Conservation (phyloP, 1,140 invertebrate species). For the Drosophila kikkawai region DNA sequence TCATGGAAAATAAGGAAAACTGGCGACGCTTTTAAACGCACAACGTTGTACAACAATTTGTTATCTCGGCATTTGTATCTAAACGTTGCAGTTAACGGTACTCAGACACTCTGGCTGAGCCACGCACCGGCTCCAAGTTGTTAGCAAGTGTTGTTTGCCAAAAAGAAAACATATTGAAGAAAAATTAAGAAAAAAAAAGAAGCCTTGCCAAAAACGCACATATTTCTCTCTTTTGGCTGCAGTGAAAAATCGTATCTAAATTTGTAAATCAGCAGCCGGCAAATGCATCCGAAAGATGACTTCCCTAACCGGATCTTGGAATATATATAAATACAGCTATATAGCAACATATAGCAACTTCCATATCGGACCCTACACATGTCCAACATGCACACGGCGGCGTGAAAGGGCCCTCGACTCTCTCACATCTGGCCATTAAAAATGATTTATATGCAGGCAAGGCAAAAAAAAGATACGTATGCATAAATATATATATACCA, state of each 20-base stretch:
- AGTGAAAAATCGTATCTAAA: constrained; percentile 32
- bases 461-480: constrained; percentile 44
- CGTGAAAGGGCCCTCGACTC: constrained; percentile 39
- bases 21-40: constrained; percentile 45
- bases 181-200: constrained; percentile 11
- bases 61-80: constrained; percentile 75
- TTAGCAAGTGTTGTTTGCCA: constrained; percentile 72
- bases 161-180: constrained; percentile 55
- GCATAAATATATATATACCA: constrained; percentile 40
- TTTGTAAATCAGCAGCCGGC: constrained; percentile 37
- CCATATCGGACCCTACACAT: constrained; percentile 29
- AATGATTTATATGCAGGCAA: constrained; percentile 66
- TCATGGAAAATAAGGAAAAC: constrained; percentile 22
- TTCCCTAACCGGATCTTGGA: constrained; percentile 15
- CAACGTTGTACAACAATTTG: constrained; percentile 73
- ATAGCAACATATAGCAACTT: constrained; percentile 2
- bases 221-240: constrained; percentile 12
- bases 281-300: constrained; percentile 38
- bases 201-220: constrained; percentile 61
- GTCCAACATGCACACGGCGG: constrained; percentile 31
- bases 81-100: constrained; percentile 78
- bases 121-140: constrained; percentile 58
- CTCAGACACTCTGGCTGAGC: constrained; percentile 34
- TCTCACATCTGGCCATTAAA: constrained; percentile 61
- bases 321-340: neutral